A percentile compares a stretch with the other conserved stretches of the same genome.
Evolutionary conservation across 2,797 vertebrate species (phyloP).

Genomic region (Smutsia temminckii): DNA sequence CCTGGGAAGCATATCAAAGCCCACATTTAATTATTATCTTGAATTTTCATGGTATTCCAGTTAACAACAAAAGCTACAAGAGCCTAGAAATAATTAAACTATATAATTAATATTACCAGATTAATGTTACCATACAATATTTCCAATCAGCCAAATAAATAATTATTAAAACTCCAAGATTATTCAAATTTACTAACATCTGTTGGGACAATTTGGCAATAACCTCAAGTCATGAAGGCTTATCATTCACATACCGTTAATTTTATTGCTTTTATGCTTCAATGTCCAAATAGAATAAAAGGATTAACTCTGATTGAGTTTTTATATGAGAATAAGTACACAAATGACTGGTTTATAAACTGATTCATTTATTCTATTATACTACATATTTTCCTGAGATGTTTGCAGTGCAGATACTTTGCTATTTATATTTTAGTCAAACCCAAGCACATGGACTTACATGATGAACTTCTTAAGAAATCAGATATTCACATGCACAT

Average conservation of each 20-base stretch:
- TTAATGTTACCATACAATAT: conserved; percentile 48
- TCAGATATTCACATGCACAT: neutral
- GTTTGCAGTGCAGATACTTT: neutral
- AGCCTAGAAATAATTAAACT: conserved; percentile 69
- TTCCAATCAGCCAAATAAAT: conserved; percentile 58
- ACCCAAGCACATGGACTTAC: neutral
- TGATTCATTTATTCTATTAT: neutral
- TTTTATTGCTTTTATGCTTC: conserved; percentile 65
- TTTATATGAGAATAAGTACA: conserved; percentile 24
- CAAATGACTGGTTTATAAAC: conserved; percentile 32
- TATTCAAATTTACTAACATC: conserved; percentile 68
- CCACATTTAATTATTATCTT: conserved; percentile 71
- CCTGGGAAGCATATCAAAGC: conserved; percentile 50
- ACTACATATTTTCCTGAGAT: neutral
- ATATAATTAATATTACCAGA: conserved; percentile 61
- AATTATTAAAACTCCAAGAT: conserved; percentile 65
- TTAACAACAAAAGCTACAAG: conserved; percentile 66
- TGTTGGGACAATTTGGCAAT: conserved; percentile 63
- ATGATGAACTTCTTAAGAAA: neutral
- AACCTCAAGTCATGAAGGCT: conserved; percentile 48
- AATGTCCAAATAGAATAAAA: conserved; percentile 58
- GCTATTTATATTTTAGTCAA: conserved; percentile 36
- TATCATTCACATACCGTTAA: conserved; percentile 54
- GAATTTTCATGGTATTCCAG: conserved; percentile 61
- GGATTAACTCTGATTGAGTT: conserved; percentile 36